A percentile compares a stretch with the other conserved stretches of the same genome.
These are phyloP conservation scores for Micromussa lordhowensis DNA, from an alignment of 92 coral and sea anemone genomes.

Conservation along the genomic window DNA sequence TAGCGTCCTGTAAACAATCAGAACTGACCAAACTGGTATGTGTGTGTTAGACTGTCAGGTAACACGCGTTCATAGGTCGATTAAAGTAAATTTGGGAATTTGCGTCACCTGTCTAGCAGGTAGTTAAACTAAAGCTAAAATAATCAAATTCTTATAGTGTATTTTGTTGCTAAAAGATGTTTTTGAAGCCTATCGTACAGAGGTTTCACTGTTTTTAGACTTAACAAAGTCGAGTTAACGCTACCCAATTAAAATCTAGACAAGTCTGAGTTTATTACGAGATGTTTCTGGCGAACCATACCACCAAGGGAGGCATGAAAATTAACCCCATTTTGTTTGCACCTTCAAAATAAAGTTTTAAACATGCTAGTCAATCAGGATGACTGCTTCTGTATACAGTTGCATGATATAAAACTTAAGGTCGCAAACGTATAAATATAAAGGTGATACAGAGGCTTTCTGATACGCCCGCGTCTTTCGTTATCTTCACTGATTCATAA, in stretches of 20 bases:
- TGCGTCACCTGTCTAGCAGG: constrained; percentile 16
- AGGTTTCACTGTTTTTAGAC: neutral
- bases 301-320: neutral
- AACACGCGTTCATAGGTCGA: neutral
- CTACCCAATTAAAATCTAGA: neutral
- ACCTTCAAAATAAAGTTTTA: neutral
- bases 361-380: neutral
- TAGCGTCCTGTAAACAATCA: constrained; percentile 15
- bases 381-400: neutral
- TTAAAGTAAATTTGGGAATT: constrained; percentile 4
- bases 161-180: neutral
- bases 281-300: neutral
- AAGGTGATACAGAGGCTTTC: neutral
- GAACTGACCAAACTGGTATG: constrained; percentile 32
- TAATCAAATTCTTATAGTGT: too few species aligned
- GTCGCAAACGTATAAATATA: too few species aligned
- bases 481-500: neutral
- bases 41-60: neutral
- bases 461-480: neutral
- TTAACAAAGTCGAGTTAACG: neutral
- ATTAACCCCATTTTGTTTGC: neutral
- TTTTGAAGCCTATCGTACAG: neutral
- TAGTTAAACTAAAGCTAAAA: neutral
- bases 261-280: neutral
- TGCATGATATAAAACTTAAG: too few species aligned